Evolutionary conservation across 2,888 invertebrate genomes (phyloP), one percentile per base, ranked within the genome.

Genomic region (Heliothis peltigera): DNA sequence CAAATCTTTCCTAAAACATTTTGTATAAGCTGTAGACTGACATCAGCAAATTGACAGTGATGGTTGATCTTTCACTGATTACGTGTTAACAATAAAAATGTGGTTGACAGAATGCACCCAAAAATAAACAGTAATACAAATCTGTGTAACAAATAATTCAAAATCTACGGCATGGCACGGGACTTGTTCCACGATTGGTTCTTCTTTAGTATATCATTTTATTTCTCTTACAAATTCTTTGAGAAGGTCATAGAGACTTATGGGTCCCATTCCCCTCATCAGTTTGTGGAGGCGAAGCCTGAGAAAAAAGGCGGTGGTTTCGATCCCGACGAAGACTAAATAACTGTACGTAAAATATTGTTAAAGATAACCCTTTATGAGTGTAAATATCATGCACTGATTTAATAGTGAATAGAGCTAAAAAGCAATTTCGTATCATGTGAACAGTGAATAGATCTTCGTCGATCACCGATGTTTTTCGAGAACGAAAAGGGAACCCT

Each of bases 161-260:
- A 66, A 67, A 63, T 67, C 52, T n/a, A 25, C 19, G 71, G 17
- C 10, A 28, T 7, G 28, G 2, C 21, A 0, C 51, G 17, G 7
- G 8, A 4, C 6, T 0, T 67, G 0, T 0, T 53, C 3, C 42
- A 48, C 4, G 66, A 67, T 43, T 42, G 0, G 1, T 2, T 71
- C 0, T 28, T 42, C n/a, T 67, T 67, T 35, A 21, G 72, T 25
- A 4, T 71, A 17, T 68, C 67, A 12, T 68, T 68, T 28, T 17
- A 15, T 0, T 4, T 18, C 8, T 68, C 67, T 1, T 68, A 72
- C 39, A 68, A 72, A 32, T 7, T 49, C 1, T 71, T 64, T 19
- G 19, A 44, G 44, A 44, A 12, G 7, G 44, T 21, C 19, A 44
- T 44, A 19, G 44, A 10, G 5, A 10, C 4, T 0, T 12, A 19